Percentiles rank a stretch among this genome's conserved stretches.
phyloP scores from a whole-genome alignment of 2,888 invertebrate species.

The Rhamnusium bicolor region DNA sequence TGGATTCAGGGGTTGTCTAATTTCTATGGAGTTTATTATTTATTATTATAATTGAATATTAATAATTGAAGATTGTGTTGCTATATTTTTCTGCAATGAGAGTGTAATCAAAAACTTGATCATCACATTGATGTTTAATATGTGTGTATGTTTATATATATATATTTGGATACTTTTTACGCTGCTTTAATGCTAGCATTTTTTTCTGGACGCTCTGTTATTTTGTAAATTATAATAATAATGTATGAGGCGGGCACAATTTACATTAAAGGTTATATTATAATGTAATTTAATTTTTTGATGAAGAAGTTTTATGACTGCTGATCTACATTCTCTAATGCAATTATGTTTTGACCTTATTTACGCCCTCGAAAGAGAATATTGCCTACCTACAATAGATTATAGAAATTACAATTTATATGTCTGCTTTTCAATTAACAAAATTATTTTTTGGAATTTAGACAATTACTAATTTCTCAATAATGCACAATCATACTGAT shows the following conservation, averaged over 20 bases:
- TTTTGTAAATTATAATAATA: not conserved
- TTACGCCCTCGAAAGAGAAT: constrained; percentile 1
- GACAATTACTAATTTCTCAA: too few species aligned
- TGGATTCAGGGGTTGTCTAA: too few species aligned
- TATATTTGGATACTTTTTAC: too few species aligned
- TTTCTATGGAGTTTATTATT: too few species aligned
- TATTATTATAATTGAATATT: too few species aligned
- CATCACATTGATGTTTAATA: too few species aligned
- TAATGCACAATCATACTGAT: too few species aligned
- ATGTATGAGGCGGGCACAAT: not conserved
- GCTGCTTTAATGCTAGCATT: too few species aligned
- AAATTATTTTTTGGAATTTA: constrained; percentile 9
- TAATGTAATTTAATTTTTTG: not conserved
- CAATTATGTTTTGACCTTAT: constrained; percentile 6
- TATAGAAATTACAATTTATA: not conserved
- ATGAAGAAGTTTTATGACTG: not conserved
- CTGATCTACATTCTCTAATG: not conserved
- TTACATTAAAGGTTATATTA: not conserved
- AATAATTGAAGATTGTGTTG: too few species aligned
- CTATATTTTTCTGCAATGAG: too few species aligned
- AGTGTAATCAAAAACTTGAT: too few species aligned
- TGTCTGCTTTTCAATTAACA: not conserved
- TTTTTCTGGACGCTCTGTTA: not conserved
- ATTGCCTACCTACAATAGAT: constrained; percentile 9
- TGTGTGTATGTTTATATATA: too few species aligned